Evolutionary conservation across 1,140 invertebrate species (phyloP), one percentile per base, ranked within the genome.

Genomic region (Armadillidium nasatum): DNA sequence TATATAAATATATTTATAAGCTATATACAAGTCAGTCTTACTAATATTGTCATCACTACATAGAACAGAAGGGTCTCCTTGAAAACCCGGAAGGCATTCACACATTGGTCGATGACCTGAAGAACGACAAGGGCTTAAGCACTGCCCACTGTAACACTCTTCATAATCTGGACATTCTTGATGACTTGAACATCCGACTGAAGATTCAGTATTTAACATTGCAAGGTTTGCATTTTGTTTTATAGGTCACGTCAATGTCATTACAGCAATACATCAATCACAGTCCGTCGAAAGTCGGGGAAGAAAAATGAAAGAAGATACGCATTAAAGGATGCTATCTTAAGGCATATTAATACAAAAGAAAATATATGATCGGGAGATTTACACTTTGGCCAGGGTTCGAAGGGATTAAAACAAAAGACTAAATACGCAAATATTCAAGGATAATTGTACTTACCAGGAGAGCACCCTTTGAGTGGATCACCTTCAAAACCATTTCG

Each of bases 11-110:
- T 60, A 60, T 60, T 3, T 60, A 60, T 60, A 60, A 60, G 11
- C 7, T 15, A 60, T 13, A 60, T 4, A 60, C 50, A 60, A 60
- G 50, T 60, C 11, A 60, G 73, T 73, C 50, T 54, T 72, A n/a
- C 13, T 44, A 44, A 71, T 71, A 11, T 44, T 44, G 21, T 33
- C 33, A 13, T 71, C 23, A 69, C 10, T 44, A 83, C 93, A 95
- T 79, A 89, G 88, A 69, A 88, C 88, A 79, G 93, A 89, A 21
- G 93, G 92, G 84, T 94, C 92, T 22, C 84, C 84, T 15, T 77
- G 72, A 76, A 82, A 83, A 44, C 79, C 83, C 6, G 82, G 79
- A 46, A 77, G 81, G 73, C 84, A 85, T 73, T 82, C 81, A 77
- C 84, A 85, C 10, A 80, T 77, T 13, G 83, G 82, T 54, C 81